A percentile compares a stretch with the other conserved stretches of the same genome.
phyloP scores from a whole-genome alignment of 2,113 vertebrate genomes.

The Alligator mississippiensis region DNA sequence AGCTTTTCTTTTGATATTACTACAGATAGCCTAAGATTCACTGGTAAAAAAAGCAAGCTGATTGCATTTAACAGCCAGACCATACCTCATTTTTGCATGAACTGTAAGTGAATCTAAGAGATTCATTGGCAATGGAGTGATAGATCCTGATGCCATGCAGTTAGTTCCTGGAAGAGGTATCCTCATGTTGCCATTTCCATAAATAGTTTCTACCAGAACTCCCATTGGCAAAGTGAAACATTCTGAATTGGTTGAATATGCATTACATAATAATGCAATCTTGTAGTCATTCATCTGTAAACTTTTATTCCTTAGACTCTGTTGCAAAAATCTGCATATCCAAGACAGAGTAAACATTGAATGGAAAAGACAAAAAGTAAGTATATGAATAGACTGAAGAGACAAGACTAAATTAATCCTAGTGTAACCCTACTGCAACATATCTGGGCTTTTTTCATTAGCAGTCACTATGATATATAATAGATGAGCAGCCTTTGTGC shows the following conservation, averaged over 20 bases:
- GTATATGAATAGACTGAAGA: background rate
- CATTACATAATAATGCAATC: constrained; percentile 97
- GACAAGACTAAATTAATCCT: background rate
- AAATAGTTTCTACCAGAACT: constrained; percentile 97
- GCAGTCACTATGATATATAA: background rate
- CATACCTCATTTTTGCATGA: constrained; percentile 98
- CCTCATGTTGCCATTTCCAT: constrained; percentile 92
- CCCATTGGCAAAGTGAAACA: constrained; percentile 99
- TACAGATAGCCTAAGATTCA: background rate
- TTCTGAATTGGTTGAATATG: constrained; percentile 98
- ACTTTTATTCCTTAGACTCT: constrained; percentile 95
- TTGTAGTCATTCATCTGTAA: constrained; percentile 99
- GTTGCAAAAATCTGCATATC: constrained; percentile 91
- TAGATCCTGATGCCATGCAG: constrained; percentile 93
- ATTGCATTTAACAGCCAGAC: background rate
- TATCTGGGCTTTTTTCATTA: background rate
- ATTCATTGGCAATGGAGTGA: constrained; percentile 96
- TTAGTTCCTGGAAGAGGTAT: constrained; percentile 94
- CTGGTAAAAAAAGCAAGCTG: background rate
- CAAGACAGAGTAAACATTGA: background rate
- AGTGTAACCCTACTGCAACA: background rate
- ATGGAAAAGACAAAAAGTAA: background rate
- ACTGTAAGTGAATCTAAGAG: constrained; percentile 97
- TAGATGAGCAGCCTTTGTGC: background rate
- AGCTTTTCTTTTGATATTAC: background rate